These are phyloP conservation scores for Palythoa grandiflora DNA, from an alignment of 92 coral and sea anemone species.

Conservation along the genomic window DNA sequence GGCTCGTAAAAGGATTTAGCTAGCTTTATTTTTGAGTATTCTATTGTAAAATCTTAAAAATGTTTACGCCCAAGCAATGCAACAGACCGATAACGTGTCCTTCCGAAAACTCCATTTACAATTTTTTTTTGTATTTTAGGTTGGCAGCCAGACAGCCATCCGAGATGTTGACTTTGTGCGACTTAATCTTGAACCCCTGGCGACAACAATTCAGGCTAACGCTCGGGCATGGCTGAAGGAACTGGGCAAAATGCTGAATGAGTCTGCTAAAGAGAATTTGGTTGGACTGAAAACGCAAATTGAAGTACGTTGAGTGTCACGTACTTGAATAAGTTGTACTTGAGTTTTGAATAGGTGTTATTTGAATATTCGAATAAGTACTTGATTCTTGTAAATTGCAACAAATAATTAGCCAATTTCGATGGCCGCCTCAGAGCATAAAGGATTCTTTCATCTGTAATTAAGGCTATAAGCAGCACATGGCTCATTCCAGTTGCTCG, in stretches of 20 bases:
- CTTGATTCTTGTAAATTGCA: background rate
- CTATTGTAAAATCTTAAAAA: too few relatives aligned
- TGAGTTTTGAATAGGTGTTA: background rate
- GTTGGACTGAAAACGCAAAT: constrained; percentile 85
- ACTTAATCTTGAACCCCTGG: constrained; percentile 96
- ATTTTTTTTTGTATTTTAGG: constrained; percentile 54
- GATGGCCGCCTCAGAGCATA: too few relatives aligned
- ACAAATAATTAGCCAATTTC: background rate
- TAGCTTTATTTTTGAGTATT: too few relatives aligned
- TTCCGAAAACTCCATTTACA: background rate
- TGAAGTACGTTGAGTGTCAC: constrained; percentile 67
- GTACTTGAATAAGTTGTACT: background rate
- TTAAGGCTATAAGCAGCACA: too few relatives aligned
- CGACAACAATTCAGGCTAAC: constrained; percentile 93
- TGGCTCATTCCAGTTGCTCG: too few relatives aligned
- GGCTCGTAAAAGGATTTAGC: too few relatives aligned
- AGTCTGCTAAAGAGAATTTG: constrained; percentile 92
- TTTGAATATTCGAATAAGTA: background rate
- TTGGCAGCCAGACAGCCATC: constrained; percentile 88
- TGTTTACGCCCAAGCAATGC: too few relatives aligned
- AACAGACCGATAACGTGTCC: background rate
- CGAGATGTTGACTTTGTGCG: constrained; percentile 93
- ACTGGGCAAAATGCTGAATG: constrained; percentile 92
- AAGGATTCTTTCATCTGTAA: too few relatives aligned
- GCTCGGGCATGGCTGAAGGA: constrained; percentile 99